These are phyloP conservation scores for Alviniconcha marisindica DNA, from an alignment of 1,140 invertebrate species.

Conservation along the genomic window DNA sequence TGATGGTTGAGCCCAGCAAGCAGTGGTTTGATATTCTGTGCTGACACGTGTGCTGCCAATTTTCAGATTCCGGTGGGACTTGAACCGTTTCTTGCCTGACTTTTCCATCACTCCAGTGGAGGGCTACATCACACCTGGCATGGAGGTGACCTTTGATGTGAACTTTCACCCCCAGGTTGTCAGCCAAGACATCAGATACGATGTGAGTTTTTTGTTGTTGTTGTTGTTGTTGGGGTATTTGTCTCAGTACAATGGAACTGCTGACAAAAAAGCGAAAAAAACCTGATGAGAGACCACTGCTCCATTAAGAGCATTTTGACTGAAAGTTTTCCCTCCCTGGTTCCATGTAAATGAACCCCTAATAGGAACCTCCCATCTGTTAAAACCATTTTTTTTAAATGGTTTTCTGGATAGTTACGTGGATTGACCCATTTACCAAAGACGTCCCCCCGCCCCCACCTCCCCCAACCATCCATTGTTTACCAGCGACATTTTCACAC, in stretches of 20 bases:
- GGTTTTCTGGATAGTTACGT: too few relatives aligned
- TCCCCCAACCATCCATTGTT: too few relatives aligned
- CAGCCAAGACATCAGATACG: conserved; percentile 73
- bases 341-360: too few relatives aligned
- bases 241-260: too few relatives aligned
- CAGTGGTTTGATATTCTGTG: too few relatives aligned
- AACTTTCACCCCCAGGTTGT: conserved; percentile 72
- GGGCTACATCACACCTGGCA: conserved; percentile 75
- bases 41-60: background rate
- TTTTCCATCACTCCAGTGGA: conserved; percentile 73
- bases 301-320: too few relatives aligned
- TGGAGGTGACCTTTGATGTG: conserved; percentile 75
- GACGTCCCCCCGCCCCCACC: too few relatives aligned
- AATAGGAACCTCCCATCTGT: too few relatives aligned
- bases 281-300: background rate
- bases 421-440: too few relatives aligned
- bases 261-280: too few relatives aligned
- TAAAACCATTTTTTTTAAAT: too few relatives aligned
- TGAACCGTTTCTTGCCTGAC: conserved; percentile 71
- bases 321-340: background rate
- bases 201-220: conserved; percentile 54
- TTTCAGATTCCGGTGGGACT: conserved; percentile 74
- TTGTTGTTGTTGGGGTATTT: background rate
- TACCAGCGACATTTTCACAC: too few relatives aligned
- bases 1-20: background rate